Evolutionary conservation across 2,113 vertebrate species (phyloP).

Genomic region (Benthochromis sp.): DNA sequence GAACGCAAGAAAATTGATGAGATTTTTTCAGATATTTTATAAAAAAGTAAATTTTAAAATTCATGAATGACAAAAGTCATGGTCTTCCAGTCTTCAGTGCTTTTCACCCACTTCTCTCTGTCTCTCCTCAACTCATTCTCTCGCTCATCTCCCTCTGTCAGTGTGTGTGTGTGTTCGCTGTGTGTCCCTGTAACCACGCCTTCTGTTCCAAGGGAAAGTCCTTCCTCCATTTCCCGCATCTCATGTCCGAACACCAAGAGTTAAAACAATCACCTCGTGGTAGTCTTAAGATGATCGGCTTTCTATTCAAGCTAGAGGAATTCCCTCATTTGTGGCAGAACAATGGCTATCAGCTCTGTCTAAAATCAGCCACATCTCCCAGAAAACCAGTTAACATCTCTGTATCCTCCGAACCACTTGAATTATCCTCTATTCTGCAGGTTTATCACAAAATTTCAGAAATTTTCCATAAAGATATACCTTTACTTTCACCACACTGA

Average conservation of each 20-base stretch:
- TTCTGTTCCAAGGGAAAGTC: not conserved
- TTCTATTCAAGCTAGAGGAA: not conserved
- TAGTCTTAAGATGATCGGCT: not conserved
- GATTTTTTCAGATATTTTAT: not conserved
- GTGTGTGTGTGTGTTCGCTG: not conserved
- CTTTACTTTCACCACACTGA: not conserved
- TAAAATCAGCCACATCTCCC: not conserved
- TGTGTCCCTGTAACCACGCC: not conserved
- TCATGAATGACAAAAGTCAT: not conserved
- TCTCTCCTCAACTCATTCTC: not conserved
- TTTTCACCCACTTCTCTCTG: not conserved
- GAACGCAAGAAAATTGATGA: not conserved
- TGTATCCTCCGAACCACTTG: not conserved
- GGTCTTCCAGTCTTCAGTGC: not conserved
- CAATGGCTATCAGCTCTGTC: not conserved
- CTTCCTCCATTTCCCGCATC: not conserved
- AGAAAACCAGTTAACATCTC: not conserved
- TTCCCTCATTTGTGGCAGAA: not conserved
- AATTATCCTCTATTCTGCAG: not conserved
- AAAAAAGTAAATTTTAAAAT: not conserved
- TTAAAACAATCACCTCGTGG: not conserved
- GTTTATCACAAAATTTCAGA: not conserved
- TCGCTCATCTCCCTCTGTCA: not conserved
- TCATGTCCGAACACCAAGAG: not conserved
- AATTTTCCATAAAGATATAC: not conserved